Evolutionary conservation across 2,113 vertebrate species (phyloP), one percentile per base, ranked within the genome.

Genomic region (Scomber japonicus): DNA sequence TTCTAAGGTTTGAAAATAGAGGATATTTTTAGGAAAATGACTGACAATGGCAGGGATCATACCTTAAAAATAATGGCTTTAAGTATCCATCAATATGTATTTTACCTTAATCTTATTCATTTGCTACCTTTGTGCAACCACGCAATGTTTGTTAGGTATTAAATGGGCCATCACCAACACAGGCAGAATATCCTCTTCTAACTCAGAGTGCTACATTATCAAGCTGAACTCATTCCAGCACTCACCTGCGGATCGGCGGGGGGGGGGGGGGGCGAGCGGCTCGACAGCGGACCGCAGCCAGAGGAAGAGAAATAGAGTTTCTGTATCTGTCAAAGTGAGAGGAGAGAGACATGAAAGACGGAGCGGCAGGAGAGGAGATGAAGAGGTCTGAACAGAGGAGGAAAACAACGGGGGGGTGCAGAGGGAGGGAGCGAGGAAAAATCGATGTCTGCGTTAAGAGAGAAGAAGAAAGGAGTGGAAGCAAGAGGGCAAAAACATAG

Each of bases 311-410:
- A 75, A 83, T 49, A 17, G 65, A 63, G 65, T 87, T 78, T 87
- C 82, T 79, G 53, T 81, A 50, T 84, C 55, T 87, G 84, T 82
- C 72, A 46, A 73, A 81, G 55, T 61, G 12, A 61, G 35, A 82
- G 27, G 71, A 66, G 61, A 81, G 61, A 66, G 16, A 75, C 63
- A 85, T 86, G 78, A 88, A 87, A 85, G 83, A 82, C 2, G 2
- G 68, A 84, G 81, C 61, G 77, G 81, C 83, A 73, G 83, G 85
- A 79, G 84, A 84, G 79, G 77, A 84, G 84, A 89, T 65, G 81
- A 82, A 77, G 72, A 75, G 72, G 77, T 82, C 55, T 11, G 46
- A 69, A 68, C 67, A 81, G 81, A 79, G 45, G 65, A 71, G 66
- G 75, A 53, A 75, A 84, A 77, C 68, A 77, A 71, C 54, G 1